Conservation (phyloP, 2,797 vertebrate genomes). For the Rhodeus uyekii region DNA sequence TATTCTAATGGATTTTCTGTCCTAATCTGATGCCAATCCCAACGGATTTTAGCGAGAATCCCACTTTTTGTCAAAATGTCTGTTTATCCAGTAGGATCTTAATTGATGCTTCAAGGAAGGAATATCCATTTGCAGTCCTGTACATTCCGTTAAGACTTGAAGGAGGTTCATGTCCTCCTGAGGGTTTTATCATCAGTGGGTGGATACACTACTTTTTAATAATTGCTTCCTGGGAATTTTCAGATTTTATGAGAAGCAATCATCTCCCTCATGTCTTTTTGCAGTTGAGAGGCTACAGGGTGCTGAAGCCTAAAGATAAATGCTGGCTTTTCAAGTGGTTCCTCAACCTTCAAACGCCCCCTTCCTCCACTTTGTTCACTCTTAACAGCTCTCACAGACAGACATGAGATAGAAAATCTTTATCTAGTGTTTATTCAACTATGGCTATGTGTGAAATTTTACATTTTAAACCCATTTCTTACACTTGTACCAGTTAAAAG, state of each 20-base stretch:
- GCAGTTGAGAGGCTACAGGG: neutral
- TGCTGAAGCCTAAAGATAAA: constrained; percentile 25
- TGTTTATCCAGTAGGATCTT: constrained; percentile 1
- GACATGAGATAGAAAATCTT: constrained; percentile 7
- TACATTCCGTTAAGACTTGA: neutral
- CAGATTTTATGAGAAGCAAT: constrained; percentile 41
- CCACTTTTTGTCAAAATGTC: neutral
- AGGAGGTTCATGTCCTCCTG: neutral
- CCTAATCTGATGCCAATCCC: neutral
- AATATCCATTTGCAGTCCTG: neutral
- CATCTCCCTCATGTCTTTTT: constrained; percentile 1
- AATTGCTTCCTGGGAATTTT: constrained; percentile 41
- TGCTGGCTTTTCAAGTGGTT: constrained; percentile 3
- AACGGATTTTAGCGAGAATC: neutral
- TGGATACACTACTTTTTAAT: constrained; percentile 43
- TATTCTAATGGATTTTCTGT: constrained; percentile 12
- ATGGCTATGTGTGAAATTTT: constrained; percentile 7
- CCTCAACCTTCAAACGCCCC: constrained; percentile 22
- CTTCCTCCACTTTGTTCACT: constrained; percentile 33
- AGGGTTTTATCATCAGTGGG: neutral
- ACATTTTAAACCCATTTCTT: neutral
- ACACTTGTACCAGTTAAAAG: neutral
- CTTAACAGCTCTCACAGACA: constrained; percentile 26
- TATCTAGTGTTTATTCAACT: neutral
- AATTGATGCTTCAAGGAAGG: neutral